Conservation (phyloP, 2,113 vertebrate species). For the Leiothrix lutea region DNA sequence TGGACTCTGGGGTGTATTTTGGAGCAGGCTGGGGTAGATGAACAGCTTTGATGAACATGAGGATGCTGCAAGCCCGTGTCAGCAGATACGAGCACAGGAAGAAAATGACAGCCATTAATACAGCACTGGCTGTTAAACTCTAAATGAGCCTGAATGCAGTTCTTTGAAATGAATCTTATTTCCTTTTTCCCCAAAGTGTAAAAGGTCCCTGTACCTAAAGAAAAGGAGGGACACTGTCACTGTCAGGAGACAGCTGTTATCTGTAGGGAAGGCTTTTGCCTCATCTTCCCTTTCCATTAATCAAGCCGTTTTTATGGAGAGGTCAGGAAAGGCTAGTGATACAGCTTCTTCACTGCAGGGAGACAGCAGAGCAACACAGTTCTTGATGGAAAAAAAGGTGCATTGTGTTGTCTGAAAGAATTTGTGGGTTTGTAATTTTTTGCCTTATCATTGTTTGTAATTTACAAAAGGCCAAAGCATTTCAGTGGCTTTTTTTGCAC, state of each 20-base stretch:
- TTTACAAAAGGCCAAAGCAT: not conserved
- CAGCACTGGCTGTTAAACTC: slow-evolving; percentile 19
- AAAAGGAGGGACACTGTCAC: not conserved
- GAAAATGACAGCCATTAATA: slow-evolving; percentile 35
- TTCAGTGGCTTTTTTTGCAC: not conserved
- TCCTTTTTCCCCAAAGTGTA: not conserved
- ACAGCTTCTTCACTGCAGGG: not conserved
- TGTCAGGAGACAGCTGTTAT: not conserved
- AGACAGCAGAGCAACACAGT: not conserved
- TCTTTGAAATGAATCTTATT: slow-evolving; percentile 21
- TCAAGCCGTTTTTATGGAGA: not conserved
- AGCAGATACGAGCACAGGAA: not conserved
- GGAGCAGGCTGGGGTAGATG: not conserved
- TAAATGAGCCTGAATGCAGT: slow-evolving; percentile 23
- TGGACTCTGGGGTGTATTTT: not conserved
- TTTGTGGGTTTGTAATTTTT: not conserved
- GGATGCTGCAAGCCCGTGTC: not conserved
- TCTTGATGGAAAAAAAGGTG: not conserved
- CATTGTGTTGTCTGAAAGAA: not conserved
- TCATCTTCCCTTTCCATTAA: not conserved
- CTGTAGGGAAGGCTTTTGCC: not conserved
- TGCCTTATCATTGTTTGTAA: not conserved
- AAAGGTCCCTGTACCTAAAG: slow-evolving; percentile 1
- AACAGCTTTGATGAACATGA: not conserved
- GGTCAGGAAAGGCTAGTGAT: not conserved